Evolutionary conservation across 2,888 invertebrate species (phyloP).

Genomic region (Macaria notata): DNA sequence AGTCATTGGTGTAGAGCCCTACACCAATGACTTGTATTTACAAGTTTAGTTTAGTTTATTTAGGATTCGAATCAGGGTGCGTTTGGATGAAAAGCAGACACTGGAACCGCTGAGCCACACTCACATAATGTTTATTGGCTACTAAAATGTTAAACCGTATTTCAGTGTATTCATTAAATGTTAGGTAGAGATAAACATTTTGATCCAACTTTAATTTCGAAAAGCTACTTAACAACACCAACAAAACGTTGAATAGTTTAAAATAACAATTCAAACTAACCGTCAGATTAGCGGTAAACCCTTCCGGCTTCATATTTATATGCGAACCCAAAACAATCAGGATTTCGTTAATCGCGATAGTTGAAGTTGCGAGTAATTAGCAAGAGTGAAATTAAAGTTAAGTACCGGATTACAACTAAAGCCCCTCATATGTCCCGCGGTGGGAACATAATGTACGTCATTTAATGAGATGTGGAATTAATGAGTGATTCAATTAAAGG

Average conservation of each 20-base stretch:
- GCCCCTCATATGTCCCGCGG: neutral
- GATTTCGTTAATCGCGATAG: conserved; percentile 16
- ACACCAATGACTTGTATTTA: too few species aligned
- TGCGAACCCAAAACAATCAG: conserved; percentile 20
- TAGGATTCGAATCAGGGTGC: too few species aligned
- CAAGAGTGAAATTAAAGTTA: conserved; percentile 22
- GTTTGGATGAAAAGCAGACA: too few species aligned
- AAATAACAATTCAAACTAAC: conserved; percentile 12
- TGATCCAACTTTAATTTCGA: too few species aligned
- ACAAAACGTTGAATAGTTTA: conserved; percentile 9
- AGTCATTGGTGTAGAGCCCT: too few species aligned
- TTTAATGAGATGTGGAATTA: conserved; percentile 14
- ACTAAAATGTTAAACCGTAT: too few species aligned
- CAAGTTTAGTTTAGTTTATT: too few species aligned
- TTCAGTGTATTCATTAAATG: too few species aligned
- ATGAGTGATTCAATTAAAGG: conserved; percentile 17
- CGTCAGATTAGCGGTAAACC: conserved; percentile 15
- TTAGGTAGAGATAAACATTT: too few species aligned
- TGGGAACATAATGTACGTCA: too few species aligned
- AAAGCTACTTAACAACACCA: neutral
- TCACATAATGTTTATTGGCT: too few species aligned
- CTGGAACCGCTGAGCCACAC: too few species aligned
- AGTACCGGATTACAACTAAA: conserved; percentile 20
- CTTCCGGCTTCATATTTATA: conserved; percentile 10
- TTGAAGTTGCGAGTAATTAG: conserved; percentile 16